Conservation (phyloP, 2,797 vertebrate genomes). For the Sebastes itinus region DNA sequence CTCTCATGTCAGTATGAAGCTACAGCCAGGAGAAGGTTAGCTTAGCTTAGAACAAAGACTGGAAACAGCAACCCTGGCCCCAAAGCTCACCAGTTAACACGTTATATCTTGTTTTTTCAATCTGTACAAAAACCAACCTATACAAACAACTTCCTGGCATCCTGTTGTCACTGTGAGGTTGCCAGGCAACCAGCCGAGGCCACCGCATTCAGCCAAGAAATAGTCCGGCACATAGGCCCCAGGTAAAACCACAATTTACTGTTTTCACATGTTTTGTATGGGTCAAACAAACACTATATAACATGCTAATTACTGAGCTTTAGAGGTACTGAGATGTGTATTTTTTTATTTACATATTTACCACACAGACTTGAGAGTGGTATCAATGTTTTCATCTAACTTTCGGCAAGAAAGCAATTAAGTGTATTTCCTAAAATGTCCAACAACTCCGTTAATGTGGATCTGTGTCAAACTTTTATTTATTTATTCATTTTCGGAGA, state of each 20-base stretch:
- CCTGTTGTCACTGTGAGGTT: neutral
- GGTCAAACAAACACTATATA: neutral
- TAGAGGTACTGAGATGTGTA: neutral
- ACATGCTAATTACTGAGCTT: neutral
- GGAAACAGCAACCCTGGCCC: neutral
- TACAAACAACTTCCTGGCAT: neutral
- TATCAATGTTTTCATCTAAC: neutral
- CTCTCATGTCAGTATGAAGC: too few species aligned
- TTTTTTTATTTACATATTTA: neutral
- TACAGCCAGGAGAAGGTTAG: neutral
- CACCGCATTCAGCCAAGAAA: neutral
- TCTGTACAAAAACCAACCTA: neutral
- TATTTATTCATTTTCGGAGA: neutral
- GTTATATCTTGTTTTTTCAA: neutral
- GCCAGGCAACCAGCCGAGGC: neutral
- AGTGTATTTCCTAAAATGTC: neutral
- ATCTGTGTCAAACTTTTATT: neutral
- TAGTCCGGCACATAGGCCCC: too few species aligned
- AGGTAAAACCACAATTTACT: too few species aligned
- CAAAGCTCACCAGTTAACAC: neutral
- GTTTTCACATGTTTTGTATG: neutral
- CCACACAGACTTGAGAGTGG: neutral
- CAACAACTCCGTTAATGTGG: neutral
- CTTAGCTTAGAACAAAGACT: neutral
- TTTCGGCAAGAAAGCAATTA: neutral